Evolutionary conservation across 2,888 invertebrate species (phyloP).

Genomic region (Eustalomyia histrio): DNA sequence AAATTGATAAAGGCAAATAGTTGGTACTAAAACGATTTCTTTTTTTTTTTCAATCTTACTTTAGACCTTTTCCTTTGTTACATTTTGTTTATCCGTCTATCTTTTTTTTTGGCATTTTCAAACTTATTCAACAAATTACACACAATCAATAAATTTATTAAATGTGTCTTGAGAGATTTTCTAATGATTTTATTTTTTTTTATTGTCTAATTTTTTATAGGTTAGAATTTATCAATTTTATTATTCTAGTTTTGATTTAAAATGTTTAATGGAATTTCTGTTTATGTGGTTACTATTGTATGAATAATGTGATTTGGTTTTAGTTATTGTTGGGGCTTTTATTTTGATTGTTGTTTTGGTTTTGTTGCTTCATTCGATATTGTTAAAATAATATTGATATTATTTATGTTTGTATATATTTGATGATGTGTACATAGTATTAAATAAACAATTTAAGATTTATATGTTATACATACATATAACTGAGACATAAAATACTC

Average conservation of each 20-base stretch:
- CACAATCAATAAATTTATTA: neutral
- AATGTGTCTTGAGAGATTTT: neutral
- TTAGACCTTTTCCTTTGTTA: too few relatives aligned
- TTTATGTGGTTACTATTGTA: neutral
- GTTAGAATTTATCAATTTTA: neutral
- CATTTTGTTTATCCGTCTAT: neutral
- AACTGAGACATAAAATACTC: too few relatives aligned
- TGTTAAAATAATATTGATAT: neutral
- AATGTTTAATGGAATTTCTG: neutral
- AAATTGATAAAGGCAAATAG: constrained; percentile 16
- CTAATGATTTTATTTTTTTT: neutral
- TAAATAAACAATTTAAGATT: too few relatives aligned
- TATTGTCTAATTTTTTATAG: neutral
- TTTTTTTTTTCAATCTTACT: neutral
- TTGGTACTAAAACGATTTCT: neutral
- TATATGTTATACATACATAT: too few relatives aligned
- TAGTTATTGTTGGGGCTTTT: neutral
- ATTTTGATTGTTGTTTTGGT: neutral
- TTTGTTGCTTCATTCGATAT: neutral
- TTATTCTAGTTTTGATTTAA: neutral
- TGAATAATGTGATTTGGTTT: neutral
- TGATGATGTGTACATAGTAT: neutral
- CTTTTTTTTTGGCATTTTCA: neutral
- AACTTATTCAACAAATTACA: constrained; percentile 5
- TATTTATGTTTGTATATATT: neutral